These are phyloP conservation scores for Chlorospingus flavigularis DNA, from an alignment of 2,797 vertebrate species.

Conservation along the genomic window DNA sequence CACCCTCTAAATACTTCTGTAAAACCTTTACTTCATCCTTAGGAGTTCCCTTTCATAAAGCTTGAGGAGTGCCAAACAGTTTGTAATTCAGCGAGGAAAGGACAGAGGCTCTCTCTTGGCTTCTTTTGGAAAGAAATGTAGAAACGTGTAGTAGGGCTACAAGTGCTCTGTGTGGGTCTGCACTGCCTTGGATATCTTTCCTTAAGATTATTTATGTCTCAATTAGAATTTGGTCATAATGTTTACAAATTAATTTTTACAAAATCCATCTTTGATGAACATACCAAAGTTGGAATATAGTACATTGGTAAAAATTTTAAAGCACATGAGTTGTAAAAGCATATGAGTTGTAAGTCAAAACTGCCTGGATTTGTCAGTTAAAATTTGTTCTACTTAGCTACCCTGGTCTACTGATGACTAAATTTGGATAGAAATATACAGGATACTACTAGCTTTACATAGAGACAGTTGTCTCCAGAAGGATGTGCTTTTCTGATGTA, in stretches of 20 bases:
- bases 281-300: background rate
- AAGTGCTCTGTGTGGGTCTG: background rate
- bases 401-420: background rate
- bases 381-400: background rate
- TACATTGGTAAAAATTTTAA: background rate
- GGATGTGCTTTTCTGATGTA: background rate
- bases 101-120: background rate
- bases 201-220: background rate
- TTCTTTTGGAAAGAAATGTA: background rate
- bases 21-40: background rate
- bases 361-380: background rate
- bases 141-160: background rate
- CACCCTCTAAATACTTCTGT: background rate
- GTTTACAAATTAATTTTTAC: background rate
- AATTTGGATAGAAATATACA: background rate
- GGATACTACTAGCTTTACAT: background rate
- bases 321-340: background rate
- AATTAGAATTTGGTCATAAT: background rate
- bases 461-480: background rate
- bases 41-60: background rate
- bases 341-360: background rate
- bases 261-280: background rate
- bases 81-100: background rate
- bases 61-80: background rate
- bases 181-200: background rate